A percentile compares a stretch with the other conserved stretches of the same genome.
phyloP scores from a whole-genome alignment of 2,797 vertebrate genomes.

The Myoxocephalus aenaeus region DNA sequence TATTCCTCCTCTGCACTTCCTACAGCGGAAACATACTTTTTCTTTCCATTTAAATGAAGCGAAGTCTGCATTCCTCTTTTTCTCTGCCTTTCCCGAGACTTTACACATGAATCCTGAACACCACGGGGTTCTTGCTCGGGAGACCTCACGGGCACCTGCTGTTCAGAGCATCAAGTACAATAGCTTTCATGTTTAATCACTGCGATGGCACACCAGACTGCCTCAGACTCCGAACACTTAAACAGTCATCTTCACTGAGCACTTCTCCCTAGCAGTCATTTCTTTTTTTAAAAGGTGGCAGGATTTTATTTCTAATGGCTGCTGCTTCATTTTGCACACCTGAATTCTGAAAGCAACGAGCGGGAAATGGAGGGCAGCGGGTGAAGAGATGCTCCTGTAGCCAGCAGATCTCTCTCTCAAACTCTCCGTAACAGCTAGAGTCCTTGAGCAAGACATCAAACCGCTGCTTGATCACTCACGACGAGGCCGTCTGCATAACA shows the following conservation, averaged over 20 bases:
- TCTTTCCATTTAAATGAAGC: not conserved
- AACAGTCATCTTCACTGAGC: not conserved
- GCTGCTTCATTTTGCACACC: not conserved
- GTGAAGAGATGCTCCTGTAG: not conserved
- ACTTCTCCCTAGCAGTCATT: not conserved
- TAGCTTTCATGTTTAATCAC: conserved; percentile 12
- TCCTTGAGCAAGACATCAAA: conserved; percentile 22
- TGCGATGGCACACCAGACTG: not conserved
- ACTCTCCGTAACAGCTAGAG: not conserved
- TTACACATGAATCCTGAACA: not conserved
- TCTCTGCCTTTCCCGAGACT: not conserved
- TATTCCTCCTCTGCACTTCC: not conserved
- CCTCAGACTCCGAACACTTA: not conserved
- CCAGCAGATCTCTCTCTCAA: not conserved
- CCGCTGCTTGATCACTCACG: not conserved
- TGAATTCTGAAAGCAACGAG: not conserved
- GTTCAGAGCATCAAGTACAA: not conserved
- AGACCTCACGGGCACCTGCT: not conserved
- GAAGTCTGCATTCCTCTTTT: no score
- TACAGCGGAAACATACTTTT: not conserved
- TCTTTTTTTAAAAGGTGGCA: not conserved
- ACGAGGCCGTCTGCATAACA: not conserved
- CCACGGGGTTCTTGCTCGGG: not conserved
- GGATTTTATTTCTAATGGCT: not conserved
- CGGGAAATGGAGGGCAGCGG: not conserved